Evolutionary conservation across 2,888 invertebrate species (phyloP), one percentile per base, ranked within the genome.

Genomic region (Disparrhopalites patrizii): DNA sequence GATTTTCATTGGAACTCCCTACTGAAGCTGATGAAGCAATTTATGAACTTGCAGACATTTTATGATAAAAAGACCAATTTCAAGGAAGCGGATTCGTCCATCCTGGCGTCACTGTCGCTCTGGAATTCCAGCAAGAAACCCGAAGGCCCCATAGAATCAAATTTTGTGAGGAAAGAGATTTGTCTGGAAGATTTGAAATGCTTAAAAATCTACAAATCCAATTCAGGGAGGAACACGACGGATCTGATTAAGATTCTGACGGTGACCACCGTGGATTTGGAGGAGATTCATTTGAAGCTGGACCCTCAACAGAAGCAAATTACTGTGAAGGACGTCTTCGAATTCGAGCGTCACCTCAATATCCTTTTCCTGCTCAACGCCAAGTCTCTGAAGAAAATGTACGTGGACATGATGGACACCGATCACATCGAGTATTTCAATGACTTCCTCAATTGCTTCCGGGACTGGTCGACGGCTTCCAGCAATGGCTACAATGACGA

Each of bases 341-440:
- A 62, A n/a, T 62, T 62, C 54, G 62, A 62, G 27, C 33, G 54
- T 8, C 51, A 62, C 28, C n/a, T 62, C 3, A 62, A 62, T 36
- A 54, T 62, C 10, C 18, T 62, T 8, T 54, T 62, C 30, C 13
- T 62, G 15, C 23, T 62, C 2, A 62, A 54, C 28, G 31, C 52
- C 2, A 5, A 27, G 28, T 33, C 40, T 27, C 20, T 62, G 27
- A 62, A 18, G 10, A 52, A 52, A 27, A 7, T 62, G 2, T 62
- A 62, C 28, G 28, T 62, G 20, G 62, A 62, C 40, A 62, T 62
- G 62, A 62, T 52, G 52, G 54, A 62, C 38, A 62, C 62, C 15
- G 40, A 54, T 7, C 51, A 51, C 5, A 62, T 52, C 27, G 52
- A 51, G 10, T 62, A 66, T 33, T 62, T 66, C 13, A 56, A 56